phyloP scores from a whole-genome alignment of 2,113 vertebrate genomes.

The Callipepla californica region DNA sequence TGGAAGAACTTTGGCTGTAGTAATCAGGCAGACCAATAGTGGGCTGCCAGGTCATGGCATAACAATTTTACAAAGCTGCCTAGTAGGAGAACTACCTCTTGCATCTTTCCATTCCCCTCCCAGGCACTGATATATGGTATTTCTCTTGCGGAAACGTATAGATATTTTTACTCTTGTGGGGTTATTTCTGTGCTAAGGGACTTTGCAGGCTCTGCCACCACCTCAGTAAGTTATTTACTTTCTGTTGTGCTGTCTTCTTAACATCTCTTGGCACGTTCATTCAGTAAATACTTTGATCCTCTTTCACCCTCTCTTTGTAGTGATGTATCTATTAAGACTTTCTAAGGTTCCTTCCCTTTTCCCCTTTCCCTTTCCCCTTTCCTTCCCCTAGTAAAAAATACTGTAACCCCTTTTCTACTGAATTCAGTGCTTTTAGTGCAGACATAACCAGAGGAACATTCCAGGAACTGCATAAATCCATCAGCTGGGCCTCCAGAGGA shows the following conservation, averaged over 20 bases:
- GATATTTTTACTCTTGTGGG: neutral
- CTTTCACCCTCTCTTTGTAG: neutral
- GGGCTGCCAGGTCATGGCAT: neutral
- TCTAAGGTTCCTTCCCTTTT: neutral
- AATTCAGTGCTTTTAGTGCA: neutral
- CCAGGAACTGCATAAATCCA: accelerated
- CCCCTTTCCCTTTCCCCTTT: too few species aligned
- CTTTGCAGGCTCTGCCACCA: neutral
- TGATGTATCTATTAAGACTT: neutral
- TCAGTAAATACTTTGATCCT: constrained; percentile 20
- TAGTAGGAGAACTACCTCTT: neutral
- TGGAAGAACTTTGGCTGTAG: neutral
- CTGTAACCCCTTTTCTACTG: neutral
- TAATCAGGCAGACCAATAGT: neutral
- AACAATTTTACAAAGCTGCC: neutral
- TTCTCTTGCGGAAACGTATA: neutral
- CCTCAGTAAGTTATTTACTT: neutral
- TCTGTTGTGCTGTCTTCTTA: neutral
- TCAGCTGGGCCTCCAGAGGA: neutral
- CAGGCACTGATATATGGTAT: neutral
- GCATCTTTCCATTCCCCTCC: neutral
- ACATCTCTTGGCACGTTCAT: neutral
- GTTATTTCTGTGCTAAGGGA: neutral
- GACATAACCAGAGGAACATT: neutral
- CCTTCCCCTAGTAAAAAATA: neutral